Base-by-base conservation (phyloP, 2,113 vertebrate species). In the Leptodactylus fuscus region DNA sequence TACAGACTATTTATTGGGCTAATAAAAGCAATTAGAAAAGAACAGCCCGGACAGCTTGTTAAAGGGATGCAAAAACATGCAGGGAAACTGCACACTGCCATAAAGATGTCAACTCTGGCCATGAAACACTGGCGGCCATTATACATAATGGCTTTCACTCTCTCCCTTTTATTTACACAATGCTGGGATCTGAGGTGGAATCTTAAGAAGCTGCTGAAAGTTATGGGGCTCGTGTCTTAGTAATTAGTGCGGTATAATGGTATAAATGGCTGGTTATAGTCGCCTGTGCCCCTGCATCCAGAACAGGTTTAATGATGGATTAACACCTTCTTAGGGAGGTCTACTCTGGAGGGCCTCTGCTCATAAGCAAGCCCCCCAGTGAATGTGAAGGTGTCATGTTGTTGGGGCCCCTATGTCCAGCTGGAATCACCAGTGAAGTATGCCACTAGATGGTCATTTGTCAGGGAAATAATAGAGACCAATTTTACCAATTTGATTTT, bases 1-100 rank as follows among this genome's bases (percentile, higher is more conserved):
- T 79, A 70, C 18, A 55, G 60, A 79, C 75, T 85, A 85, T 85
- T 85, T 85, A 85, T 85, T 85, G 75, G 49, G 44, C 75, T 79
- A 70, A 79, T 79, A 70, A 85, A 85, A 85, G 75, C 83, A 85
- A 85, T 85, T 85, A 85, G 67, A 71, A 41, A 75, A 71, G 60
- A 79, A 38, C 60, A 27, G 58, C 74, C 77, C 51, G 32, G 77
- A 34, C 83, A 53, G 62, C 78, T 85, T 79, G 75, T 49, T n/a
- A 85, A 79, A 85, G 75, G 62, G 38, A 85, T 85, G 74, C 83
- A 85, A 71, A 85, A 71, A 55, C 75, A 71, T 70, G 74, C 75
- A 85, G 62, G 34, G 67, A 71, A 70, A 62, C 75, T 22, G 36
- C 22, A 55, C 32, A n/a, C 22, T 29, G 34, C 41, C 29, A 70